Evolutionary conservation across 2,888 invertebrate genomes (phyloP).

Genomic region (Masnerella sp.): DNA sequence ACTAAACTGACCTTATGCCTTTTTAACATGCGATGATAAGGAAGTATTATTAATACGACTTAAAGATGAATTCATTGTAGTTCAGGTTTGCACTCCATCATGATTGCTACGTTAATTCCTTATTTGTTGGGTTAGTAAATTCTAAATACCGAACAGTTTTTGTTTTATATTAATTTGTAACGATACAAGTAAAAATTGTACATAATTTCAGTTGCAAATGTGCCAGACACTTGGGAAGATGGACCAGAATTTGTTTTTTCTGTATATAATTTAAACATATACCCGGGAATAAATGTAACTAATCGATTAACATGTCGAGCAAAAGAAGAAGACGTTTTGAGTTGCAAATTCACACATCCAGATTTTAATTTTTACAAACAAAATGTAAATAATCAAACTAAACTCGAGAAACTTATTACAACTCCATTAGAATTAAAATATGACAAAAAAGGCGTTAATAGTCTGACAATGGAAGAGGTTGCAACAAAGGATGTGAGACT

Average conservation of each 20-base stretch:
- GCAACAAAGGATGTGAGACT: background rate
- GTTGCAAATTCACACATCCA: conserved; percentile 4
- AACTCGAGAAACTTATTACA: background rate
- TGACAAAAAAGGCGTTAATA: background rate
- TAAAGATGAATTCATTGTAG: too few species aligned
- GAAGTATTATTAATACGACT: too few species aligned
- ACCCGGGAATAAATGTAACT: conserved; percentile 6
- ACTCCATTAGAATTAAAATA: conserved; percentile 2
- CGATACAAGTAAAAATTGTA: too few species aligned
- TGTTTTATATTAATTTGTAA: too few species aligned
- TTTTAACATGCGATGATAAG: too few species aligned
- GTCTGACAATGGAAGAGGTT: background rate
- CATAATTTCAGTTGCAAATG: conserved; percentile 4
- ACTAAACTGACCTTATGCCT: too few species aligned
- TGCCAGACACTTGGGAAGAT: background rate
- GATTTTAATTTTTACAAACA: conserved; percentile 1
- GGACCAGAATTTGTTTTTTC: conserved; percentile 13
- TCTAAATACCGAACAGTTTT: too few species aligned
- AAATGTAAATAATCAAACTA: background rate
- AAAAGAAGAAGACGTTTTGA: background rate
- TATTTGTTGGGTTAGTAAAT: too few species aligned
- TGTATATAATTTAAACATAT: too few species aligned
- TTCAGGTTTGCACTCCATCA: too few species aligned
- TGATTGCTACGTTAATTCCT: too few species aligned
- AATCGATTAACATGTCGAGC: conserved; percentile 14